These are phyloP conservation scores for Eristalis intricaria DNA, from an alignment of 2,888 invertebrate species.

Conservation along the genomic window DNA sequence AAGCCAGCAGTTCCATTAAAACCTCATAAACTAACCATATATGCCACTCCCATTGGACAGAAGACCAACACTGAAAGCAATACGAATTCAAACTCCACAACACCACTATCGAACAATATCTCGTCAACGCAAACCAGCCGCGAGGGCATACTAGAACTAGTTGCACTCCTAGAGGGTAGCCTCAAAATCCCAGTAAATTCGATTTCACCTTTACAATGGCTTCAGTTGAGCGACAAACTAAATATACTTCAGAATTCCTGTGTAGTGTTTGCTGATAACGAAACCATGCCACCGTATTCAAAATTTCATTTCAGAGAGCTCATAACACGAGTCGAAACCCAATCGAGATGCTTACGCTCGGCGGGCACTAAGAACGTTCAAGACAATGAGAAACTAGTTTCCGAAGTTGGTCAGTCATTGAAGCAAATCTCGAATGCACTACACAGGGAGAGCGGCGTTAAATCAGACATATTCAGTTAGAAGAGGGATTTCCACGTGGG, in stretches of 20 bases:
- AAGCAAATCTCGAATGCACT: constrained; percentile 81
- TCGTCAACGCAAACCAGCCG: constrained; percentile 82
- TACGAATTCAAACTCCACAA: constrained; percentile 53
- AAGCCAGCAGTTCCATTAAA: constrained; percentile 88
- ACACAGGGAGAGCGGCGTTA: constrained; percentile 77
- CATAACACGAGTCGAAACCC: constrained; percentile 86
- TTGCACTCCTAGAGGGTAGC: constrained; percentile 85
- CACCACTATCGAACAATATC: constrained; percentile 80
- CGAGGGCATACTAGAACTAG: constrained; percentile 86
- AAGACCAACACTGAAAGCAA: constrained; percentile 73
- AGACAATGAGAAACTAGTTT: constrained; percentile 86
- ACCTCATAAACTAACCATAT: constrained; percentile 86
- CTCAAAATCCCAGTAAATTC: constrained; percentile 83
- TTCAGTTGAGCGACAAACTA: constrained; percentile 90
- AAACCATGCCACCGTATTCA: constrained; percentile 90
- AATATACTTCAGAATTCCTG: constrained; percentile 92
- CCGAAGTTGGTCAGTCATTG: constrained; percentile 84
- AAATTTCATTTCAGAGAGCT: constrained; percentile 93
- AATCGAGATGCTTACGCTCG: constrained; percentile 86
- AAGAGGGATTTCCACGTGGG: constrained; percentile 28
- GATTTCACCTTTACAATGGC: constrained; percentile 86
- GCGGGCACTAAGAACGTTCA: constrained; percentile 87
- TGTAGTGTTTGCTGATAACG: constrained; percentile 90
- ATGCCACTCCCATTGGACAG: constrained; percentile 88
- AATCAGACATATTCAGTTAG: not conserved